Percentiles rank a stretch among this genome's conserved stretches.
phyloP scores from a whole-genome alignment of 2,113 vertebrate species.

The Pyxicephalus adspersus region DNA sequence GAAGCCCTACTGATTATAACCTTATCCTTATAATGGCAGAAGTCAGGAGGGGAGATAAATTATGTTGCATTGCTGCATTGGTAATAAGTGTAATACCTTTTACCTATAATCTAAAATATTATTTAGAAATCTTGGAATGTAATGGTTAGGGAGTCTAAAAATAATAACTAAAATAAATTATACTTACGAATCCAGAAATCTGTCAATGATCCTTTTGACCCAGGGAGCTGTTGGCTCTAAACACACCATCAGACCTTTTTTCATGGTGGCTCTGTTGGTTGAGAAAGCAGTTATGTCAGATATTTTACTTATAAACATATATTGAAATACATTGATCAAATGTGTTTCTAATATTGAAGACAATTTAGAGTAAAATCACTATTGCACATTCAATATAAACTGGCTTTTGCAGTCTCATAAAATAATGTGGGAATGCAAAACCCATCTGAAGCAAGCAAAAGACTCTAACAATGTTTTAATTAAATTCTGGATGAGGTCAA shows the following conservation, averaged over 20 bases:
- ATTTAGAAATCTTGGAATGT: neutral
- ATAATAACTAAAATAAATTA: neutral
- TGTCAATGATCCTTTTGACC: conserved; percentile 72
- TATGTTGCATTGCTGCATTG: neutral
- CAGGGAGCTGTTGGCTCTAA: conserved; percentile 72
- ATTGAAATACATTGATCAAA: neutral
- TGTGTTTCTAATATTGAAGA: neutral
- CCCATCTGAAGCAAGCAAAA: neutral
- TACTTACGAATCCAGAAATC: conserved; percentile 68
- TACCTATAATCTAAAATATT: neutral
- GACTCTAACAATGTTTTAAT: too few species aligned
- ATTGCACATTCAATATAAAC: neutral
- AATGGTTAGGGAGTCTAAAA: neutral
- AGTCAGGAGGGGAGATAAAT: neutral
- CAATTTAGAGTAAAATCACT: neutral
- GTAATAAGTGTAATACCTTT: neutral
- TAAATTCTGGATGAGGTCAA: too few species aligned
- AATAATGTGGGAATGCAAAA: neutral
- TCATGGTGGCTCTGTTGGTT: conserved; percentile 73
- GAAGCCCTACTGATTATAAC: too few species aligned
- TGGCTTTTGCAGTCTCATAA: too few species aligned
- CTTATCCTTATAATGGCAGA: too few species aligned
- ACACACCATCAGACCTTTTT: conserved; percentile 69
- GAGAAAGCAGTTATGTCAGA: neutral
- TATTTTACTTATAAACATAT: neutral